Evolutionary conservation across 2,888 invertebrate species (phyloP).

Genomic region (Craniophora ligustri): DNA sequence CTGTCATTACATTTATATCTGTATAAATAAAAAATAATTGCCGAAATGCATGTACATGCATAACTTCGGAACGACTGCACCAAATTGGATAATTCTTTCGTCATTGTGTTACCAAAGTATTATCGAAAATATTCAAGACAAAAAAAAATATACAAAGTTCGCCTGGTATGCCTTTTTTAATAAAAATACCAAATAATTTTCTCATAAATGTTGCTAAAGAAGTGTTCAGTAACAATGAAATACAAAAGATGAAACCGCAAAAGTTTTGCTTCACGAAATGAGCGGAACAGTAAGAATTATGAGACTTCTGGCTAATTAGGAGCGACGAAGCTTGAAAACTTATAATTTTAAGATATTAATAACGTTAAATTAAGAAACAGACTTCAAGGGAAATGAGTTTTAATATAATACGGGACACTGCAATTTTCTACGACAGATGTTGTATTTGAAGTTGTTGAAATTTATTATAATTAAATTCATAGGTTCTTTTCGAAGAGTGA

Average conservation of each 20-base stretch:
- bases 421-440: conserved; percentile 34
- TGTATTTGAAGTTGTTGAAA: conserved; percentile 11
- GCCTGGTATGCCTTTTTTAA: too few species aligned
- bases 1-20: too few species aligned
- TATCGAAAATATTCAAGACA: too few species aligned
- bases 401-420: conserved; percentile 53
- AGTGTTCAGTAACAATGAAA: conserved; percentile 40
- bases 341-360: conserved; percentile 59
- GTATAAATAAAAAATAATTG: too few species aligned
- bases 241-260: conserved; percentile 51
- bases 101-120: too few species aligned
- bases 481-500: not conserved
- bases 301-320: conserved; percentile 55
- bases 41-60: too few species aligned
- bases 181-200: conserved; percentile 24
- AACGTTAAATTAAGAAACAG: conserved; percentile 60
- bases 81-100: too few species aligned
- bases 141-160: too few species aligned
- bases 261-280: conserved; percentile 44
- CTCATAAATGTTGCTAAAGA: conserved; percentile 17
- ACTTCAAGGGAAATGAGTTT: conserved; percentile 49
- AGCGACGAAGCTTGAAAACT: conserved; percentile 53
- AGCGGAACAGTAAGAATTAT: conserved; percentile 47
- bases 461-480: conserved; percentile 6
- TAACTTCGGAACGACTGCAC: too few species aligned